Conservation (phyloP, 1,140 invertebrate species). For the Schlechtendalia chinensis region DNA sequence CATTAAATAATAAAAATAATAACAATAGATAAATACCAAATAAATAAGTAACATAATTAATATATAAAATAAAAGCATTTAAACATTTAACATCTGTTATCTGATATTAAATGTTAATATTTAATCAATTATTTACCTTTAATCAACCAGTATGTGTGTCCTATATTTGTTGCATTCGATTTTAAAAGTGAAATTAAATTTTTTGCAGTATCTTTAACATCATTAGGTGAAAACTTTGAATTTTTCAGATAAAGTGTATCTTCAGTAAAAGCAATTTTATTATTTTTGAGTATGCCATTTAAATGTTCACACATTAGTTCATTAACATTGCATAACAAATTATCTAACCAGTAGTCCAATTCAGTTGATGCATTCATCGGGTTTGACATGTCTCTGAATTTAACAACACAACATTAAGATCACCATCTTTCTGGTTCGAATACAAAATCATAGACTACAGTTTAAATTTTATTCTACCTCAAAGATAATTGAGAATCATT, state of each 20-base stretch:
- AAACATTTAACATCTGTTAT: too few relatives aligned
- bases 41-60: too few relatives aligned
- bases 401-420: neutral
- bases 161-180: slow-evolving; percentile 88
- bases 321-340: slow-evolving; percentile 93
- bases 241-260: slow-evolving; percentile 83
- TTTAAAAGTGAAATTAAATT: slow-evolving; percentile 91
- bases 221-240: slow-evolving; percentile 80
- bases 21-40: too few relatives aligned
- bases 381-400: slow-evolving; percentile 72
- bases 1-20: too few relatives aligned
- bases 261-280: slow-evolving; percentile 90
- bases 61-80: too few relatives aligned
- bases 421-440: neutral
- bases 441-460: neutral
- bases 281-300: slow-evolving; percentile 90
- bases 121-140: slow-evolving; percentile 67
- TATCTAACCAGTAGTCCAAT: slow-evolving; percentile 95
- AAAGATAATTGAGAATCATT: slow-evolving; percentile 86
- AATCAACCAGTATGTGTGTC: slow-evolving; percentile 94
- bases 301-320: slow-evolving; percentile 94
- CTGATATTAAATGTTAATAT: neutral
- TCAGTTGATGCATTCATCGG: slow-evolving; percentile 91
- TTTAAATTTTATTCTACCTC: slow-evolving; percentile 54
- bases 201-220: slow-evolving; percentile 86